Base-by-base conservation (phyloP, 2,797 vertebrate species). In the Pogonophryne albipinna region DNA sequence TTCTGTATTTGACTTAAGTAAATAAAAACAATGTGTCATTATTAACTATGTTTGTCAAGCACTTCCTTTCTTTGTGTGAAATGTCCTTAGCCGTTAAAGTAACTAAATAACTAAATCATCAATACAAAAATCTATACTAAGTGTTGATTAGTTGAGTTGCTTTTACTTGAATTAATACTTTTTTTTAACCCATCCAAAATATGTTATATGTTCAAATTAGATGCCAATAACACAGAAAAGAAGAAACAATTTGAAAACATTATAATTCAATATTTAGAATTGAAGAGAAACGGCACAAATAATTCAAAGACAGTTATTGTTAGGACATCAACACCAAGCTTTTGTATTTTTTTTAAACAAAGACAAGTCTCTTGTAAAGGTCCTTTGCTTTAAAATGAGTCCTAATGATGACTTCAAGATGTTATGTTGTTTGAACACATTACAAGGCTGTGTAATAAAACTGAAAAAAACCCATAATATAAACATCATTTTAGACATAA, bases 1-100 rank as follows among this genome's bases (percentile, higher is more conserved):
- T 7, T 52, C 71, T 90, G 70, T 81, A 58, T 74, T 80, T 70
- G 60, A 88, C 27, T 51, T 55, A 41, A 85, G 52, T 68, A 79
- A 94, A 91, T 87, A 87, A 91, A 91, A 60, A 65, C 63, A 3
- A 85, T 27, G 3, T 77, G 23, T 83, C 73, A 88, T 85, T 86
- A 74, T 87, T 78, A 81, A 79, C 17, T 10, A 23, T 52, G 16
- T 20, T 55, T 80, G 58, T 72, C 31, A 6, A 41, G 17, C 17
- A 6, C 13, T 49, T 70, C 3, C 6, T 74, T 76, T 38, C 27
- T 67, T 67, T 59, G 51, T 16, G 4, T 47, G 19, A 44, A 61
- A 72, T 62, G 3, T 63, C 5, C 1, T 34, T 67, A 16, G 14
- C 4, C 15, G 12, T 46, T 14, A 38, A 51, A 74, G 20, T 27